These are phyloP conservation scores for Temnothorax rugatulus DNA, from an alignment of 2,888 invertebrate species.

Conservation along the genomic window DNA sequence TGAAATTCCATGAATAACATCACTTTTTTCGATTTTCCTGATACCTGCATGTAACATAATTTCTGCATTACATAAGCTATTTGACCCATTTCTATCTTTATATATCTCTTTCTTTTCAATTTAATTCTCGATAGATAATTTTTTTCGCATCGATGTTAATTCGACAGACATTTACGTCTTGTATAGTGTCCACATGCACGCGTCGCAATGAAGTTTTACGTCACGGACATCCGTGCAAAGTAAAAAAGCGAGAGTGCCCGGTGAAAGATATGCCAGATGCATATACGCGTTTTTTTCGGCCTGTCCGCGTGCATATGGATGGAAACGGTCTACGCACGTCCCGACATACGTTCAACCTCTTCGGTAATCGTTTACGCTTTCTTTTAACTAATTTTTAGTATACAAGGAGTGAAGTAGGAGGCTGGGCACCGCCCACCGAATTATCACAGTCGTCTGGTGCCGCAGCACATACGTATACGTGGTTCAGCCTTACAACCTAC, in stretches of 20 bases:
- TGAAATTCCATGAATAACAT: background rate
- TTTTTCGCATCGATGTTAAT: slow-evolving; percentile 30
- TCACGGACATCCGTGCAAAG: slow-evolving; percentile 15
- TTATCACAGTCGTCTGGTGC: slow-evolving; percentile 86
- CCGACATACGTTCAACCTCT: slow-evolving; percentile 77
- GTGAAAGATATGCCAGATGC: slow-evolving; percentile 60
- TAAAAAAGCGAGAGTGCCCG: slow-evolving; percentile 23
- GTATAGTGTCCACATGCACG: slow-evolving; percentile 58
- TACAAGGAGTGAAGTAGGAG: slow-evolving; percentile 86
- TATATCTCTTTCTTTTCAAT: slow-evolving; percentile 48
- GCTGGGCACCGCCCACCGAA: slow-evolving; percentile 87
- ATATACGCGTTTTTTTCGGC: slow-evolving; percentile 39
- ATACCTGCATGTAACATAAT: background rate
- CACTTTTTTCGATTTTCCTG: background rate
- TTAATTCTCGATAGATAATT: slow-evolving; percentile 50
- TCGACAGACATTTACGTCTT: slow-evolving; percentile 23
- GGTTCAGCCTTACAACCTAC: slow-evolving; percentile 86
- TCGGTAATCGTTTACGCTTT: slow-evolving; percentile 74
- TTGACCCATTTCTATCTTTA: slow-evolving; percentile 74
- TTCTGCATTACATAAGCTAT: background rate
- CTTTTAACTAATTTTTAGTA: slow-evolving; percentile 77
- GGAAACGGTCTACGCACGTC: slow-evolving; percentile 65
- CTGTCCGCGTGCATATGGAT: slow-evolving; percentile 75
- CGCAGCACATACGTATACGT: slow-evolving; percentile 87
- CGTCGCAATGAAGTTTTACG: slow-evolving; percentile 31